phyloP scores from a whole-genome alignment of 2,888 invertebrate genomes.

The Tricholauxania praeusta region DNA sequence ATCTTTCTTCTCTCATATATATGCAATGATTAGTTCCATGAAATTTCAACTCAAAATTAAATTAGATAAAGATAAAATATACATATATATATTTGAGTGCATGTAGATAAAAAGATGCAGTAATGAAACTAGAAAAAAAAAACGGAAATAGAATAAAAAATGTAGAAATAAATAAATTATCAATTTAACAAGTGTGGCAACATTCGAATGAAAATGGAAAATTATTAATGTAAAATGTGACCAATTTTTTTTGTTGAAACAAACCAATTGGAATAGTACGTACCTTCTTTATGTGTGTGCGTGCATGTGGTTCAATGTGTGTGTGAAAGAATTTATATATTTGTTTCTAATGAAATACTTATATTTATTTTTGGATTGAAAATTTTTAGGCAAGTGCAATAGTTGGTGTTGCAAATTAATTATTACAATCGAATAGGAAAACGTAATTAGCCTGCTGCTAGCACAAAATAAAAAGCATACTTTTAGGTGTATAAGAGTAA shows the following conservation, averaged over 20 bases:
- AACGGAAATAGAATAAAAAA: constrained; percentile 3
- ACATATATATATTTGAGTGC: no score
- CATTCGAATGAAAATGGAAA: constrained; percentile 19
- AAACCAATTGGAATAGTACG: constrained; percentile 26
- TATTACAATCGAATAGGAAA: background rate
- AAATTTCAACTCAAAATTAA: constrained; percentile 50
- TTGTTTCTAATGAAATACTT: background rate
- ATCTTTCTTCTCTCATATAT: constrained; percentile 41
- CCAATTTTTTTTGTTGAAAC: constrained; percentile 33
- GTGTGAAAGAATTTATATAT: background rate
- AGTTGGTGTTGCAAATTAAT: background rate
- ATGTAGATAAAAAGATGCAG: background rate
- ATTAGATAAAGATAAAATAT: constrained; percentile 35
- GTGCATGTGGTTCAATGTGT: background rate
- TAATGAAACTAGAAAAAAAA: background rate
- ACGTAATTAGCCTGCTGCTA: background rate
- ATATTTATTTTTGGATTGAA: background rate
- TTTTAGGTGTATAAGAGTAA: constrained; percentile 2
- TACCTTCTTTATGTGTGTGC: constrained; percentile 19
- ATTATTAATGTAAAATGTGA: constrained; percentile 25
- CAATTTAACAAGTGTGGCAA: constrained; percentile 6
- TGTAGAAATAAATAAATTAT: constrained; percentile 8
- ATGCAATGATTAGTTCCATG: constrained; percentile 61
- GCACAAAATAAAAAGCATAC: constrained; percentile 1
- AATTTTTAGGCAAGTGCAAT: background rate